These are phyloP conservation scores for Hephaestus fuliginosus DNA, from an alignment of 2,797 vertebrate species.

Conservation along the genomic window DNA sequence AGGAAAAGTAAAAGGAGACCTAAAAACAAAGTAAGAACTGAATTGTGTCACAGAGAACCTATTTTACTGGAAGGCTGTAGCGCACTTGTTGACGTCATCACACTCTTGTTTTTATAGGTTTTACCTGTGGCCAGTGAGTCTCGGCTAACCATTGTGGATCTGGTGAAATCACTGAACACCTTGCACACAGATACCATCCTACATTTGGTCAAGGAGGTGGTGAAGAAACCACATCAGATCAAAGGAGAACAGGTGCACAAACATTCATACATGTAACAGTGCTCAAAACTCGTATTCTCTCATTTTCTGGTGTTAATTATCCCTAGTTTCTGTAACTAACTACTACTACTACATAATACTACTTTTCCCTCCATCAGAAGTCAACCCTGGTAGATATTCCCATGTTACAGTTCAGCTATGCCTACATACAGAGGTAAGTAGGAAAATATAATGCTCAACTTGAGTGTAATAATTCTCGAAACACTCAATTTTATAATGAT, in stretches of 20 bases:
- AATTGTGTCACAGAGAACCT: background rate
- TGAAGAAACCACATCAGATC: conserved; percentile 95
- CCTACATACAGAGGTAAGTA: conserved; percentile 94
- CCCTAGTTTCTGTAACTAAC: background rate
- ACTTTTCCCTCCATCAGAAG: conserved; percentile 78
- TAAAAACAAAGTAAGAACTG: conserved; percentile 89
- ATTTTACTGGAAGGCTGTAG: background rate
- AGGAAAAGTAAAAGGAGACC: conserved; percentile 88
- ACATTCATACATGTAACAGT: background rate
- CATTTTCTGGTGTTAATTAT: background rate
- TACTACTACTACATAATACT: no score
- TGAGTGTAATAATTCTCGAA: conserved; percentile 4
- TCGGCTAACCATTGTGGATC: conserved; percentile 91
- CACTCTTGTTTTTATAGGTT: conserved; percentile 82
- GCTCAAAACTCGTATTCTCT: background rate
- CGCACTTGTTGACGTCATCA: background rate
- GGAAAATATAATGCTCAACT: conserved; percentile 2
- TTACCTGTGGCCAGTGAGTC: conserved; percentile 87
- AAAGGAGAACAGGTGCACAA: conserved; percentile 92
- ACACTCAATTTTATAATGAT: background rate
- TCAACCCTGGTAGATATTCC: conserved; percentile 92
- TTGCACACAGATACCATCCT: conserved; percentile 90
- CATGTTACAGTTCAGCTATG: conserved; percentile 93
- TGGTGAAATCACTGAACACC: conserved; percentile 90
- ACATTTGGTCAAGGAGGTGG: conserved; percentile 94